Evolutionary conservation across 92 coral and sea anemone species (phyloP).

Genomic region (Paragorgia papillata): DNA sequence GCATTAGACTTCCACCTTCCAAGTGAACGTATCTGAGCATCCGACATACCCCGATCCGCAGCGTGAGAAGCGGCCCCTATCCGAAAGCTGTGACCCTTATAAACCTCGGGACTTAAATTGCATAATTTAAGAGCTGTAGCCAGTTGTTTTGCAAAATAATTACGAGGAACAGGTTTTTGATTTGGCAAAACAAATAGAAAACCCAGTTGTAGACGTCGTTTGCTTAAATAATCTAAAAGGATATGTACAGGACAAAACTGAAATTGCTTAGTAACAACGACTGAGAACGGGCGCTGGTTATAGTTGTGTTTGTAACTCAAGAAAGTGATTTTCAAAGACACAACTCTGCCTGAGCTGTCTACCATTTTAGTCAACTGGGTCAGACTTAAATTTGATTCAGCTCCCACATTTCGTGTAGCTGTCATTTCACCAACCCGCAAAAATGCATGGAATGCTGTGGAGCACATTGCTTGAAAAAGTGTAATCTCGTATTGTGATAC

Average conservation of each 20-base stretch:
- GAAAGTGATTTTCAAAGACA: too few species aligned
- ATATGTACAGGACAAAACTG: neutral
- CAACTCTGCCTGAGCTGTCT: too few species aligned
- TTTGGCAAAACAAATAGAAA: too few species aligned
- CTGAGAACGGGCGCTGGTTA: slow-evolving; percentile 27
- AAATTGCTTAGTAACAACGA: slow-evolving; percentile 14
- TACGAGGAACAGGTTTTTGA: too few species aligned
- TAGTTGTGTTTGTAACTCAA: neutral
- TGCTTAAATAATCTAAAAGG: neutral
- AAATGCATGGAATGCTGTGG: too few species aligned
- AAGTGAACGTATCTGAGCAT: slow-evolving; percentile 31
- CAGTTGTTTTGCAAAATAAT: neutral
- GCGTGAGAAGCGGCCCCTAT: slow-evolving; percentile 44
- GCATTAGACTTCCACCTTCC: slow-evolving; percentile 47
- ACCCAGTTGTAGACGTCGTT: too few species aligned
- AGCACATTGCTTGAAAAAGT: too few species aligned
- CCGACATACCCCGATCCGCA: slow-evolving; percentile 38
- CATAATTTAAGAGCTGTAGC: slow-evolving; percentile 23
- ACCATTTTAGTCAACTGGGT: too few species aligned
- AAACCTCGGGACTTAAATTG: slow-evolving; percentile 17
- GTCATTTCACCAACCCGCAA: too few species aligned
- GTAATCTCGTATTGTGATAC: too few species aligned
- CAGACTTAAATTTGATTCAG: too few species aligned
- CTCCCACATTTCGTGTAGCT: too few species aligned
- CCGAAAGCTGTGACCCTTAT: slow-evolving; percentile 43